These are phyloP conservation scores for Chrysodeixis includens DNA, from an alignment of 2,888 invertebrate genomes.

Conservation along the genomic window DNA sequence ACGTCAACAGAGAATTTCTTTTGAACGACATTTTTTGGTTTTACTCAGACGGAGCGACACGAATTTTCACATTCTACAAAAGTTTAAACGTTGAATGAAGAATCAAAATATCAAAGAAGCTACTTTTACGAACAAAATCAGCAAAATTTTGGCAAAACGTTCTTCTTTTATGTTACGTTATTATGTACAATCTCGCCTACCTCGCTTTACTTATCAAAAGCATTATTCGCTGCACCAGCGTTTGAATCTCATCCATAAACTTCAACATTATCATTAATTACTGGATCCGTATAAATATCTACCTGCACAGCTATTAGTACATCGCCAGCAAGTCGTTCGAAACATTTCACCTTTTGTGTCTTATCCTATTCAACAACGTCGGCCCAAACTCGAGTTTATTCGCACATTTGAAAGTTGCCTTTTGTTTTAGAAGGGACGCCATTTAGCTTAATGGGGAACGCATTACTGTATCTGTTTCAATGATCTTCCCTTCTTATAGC, in stretches of 20 bases:
- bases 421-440: constrained; percentile 51
- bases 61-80: background rate
- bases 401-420: constrained; percentile 51
- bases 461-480: constrained; percentile 51
- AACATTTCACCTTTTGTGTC: constrained; percentile 54
- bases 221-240: background rate
- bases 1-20: background rate
- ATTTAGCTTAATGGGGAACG: constrained; percentile 49
- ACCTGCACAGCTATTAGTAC: constrained; percentile 27
- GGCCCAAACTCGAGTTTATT: constrained; percentile 47
- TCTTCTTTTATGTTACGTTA: no score
- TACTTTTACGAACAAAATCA: no score
- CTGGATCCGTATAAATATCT: constrained; percentile 3
- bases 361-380: constrained; percentile 28
- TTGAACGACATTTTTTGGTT: background rate
- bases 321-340: constrained; percentile 27
- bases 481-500: constrained; percentile 32
- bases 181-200: no score
- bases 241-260: background rate
- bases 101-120: no score
- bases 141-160: no score
- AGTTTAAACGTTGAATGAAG: background rate
- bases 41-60: background rate
- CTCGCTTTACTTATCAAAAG: no score
- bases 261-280: constrained; percentile 19